These are phyloP conservation scores for Rousettus madagascariensis DNA, from an alignment of 2,797 vertebrate species.

Conservation along the genomic window DNA sequence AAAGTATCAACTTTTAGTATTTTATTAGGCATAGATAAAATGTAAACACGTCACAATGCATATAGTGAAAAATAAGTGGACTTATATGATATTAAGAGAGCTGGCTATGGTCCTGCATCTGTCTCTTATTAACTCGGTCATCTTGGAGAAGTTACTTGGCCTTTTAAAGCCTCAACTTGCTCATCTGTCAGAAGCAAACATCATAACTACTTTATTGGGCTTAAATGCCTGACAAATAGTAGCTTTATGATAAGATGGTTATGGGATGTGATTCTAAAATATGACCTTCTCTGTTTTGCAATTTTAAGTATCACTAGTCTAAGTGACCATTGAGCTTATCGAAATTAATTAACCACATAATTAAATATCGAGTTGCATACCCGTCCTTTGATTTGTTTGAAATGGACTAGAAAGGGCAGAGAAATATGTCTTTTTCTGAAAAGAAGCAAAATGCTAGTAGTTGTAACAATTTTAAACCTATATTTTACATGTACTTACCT, in stretches of 20 bases:
- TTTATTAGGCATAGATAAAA: not conserved
- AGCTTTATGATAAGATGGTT: not conserved
- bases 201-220: not conserved
- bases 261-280: not conserved
- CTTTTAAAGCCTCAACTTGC: not conserved
- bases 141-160: not conserved
- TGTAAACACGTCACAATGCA: not conserved
- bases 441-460: not conserved
- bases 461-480: not conserved
- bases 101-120: not conserved
- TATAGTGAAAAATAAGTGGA: not conserved
- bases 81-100: not conserved
- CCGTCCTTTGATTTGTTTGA: conserved; percentile 48
- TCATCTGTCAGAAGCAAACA: not conserved
- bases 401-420: not conserved
- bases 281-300: not conserved
- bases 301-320: conserved; percentile 13
- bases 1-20: not conserved
- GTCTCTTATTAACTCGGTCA: not conserved
- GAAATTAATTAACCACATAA: conserved; percentile 53
- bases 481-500: not conserved
- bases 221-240: not conserved
- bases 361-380: conserved; percentile 24
- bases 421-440: not conserved
- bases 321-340: conserved; percentile 29